phyloP scores from a whole-genome alignment of 2,113 vertebrate species.

The Stegastes partitus region DNA sequence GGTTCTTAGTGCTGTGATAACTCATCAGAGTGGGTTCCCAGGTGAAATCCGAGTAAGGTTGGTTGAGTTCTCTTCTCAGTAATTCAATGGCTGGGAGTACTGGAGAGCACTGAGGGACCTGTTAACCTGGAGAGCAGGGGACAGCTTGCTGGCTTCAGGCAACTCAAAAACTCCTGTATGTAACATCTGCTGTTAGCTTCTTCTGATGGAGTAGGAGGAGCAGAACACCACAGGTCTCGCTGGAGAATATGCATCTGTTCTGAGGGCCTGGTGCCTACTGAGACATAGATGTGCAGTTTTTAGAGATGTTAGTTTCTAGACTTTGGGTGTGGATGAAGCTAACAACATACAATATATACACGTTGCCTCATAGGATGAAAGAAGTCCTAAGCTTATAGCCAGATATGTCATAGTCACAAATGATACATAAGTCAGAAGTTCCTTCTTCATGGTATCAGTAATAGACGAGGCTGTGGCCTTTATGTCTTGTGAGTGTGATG shows the following conservation, averaged over 20 bases:
- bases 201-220: slow-evolving; percentile 43
- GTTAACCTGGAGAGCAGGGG: slow-evolving; percentile 50
- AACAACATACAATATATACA: background rate
- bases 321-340: slow-evolving; percentile 11
- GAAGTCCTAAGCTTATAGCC: too few species aligned
- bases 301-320: slow-evolving; percentile 11
- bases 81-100: slow-evolving; percentile 6
- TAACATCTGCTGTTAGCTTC: slow-evolving; percentile 59
- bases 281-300: slow-evolving; percentile 34
- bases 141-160: slow-evolving; percentile 51
- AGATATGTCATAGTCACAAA: too few species aligned
- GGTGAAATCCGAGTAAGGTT: background rate
- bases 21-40: background rate
- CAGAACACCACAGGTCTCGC: slow-evolving; percentile 41
- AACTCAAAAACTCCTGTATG: slow-evolving; percentile 23
- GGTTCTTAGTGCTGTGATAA: background rate
- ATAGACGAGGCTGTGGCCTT: too few species aligned
- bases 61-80: background rate
- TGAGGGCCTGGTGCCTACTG: slow-evolving; percentile 31
- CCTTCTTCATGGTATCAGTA: too few species aligned
- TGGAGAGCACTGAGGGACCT: slow-evolving; percentile 7
- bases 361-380: too few species aligned
- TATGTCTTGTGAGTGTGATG: too few species aligned
- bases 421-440: too few species aligned
- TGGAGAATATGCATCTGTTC: slow-evolving; percentile 43